Base-by-base conservation (phyloP, 23 tunicate genomes). In the Ascidia mentula region DNA sequence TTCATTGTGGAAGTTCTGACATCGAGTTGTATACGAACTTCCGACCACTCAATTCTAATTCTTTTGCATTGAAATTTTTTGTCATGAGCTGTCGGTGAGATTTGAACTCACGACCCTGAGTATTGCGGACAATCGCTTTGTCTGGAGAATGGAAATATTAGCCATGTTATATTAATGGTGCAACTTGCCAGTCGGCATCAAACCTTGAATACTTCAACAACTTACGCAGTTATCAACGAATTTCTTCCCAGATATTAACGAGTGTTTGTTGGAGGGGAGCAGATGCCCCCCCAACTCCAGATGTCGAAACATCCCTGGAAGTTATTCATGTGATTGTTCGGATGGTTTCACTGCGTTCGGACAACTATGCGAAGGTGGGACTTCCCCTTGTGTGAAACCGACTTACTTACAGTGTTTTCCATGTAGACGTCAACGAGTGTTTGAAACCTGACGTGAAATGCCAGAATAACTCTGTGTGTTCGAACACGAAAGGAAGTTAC, bases 341-440 rank as follows among this genome's bases (percentile, higher is more conserved):
- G 73, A 17, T 40, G 84, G 90, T 32, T 86, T 71, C 37, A n/a
- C 18, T 33, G 90, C 80, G 2, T 39, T n/a, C 40, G 77, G 72
- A 31, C 30, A 34, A 8, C 39, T 38, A 13, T 86, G 83, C 28
- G 79, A 69, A 79, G 80, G 77, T 69, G 69, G 28, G 81, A 32
- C 40, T 24, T 42, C 15, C 15, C 53, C 53, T 9, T 42, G 53
- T 42, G 53, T 15, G 15, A 42, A 42, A 42, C 12, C 53, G 13
- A 53, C 13, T 53, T 53, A 3, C 12, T 26, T 5, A 5, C 1
- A 6, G 13, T 53, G 7, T 5, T 42, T 42, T 42, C 15, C 34
- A 30, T 40, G 36, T 69, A 84, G 88, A 84, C 40, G 33, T 79
- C 22, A 79, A 79, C 59, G 82, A 79, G 36, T 79, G 82, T 65